phyloP scores from a whole-genome alignment of 2,888 invertebrate genomes.

The Pseudoips prasinana region DNA sequence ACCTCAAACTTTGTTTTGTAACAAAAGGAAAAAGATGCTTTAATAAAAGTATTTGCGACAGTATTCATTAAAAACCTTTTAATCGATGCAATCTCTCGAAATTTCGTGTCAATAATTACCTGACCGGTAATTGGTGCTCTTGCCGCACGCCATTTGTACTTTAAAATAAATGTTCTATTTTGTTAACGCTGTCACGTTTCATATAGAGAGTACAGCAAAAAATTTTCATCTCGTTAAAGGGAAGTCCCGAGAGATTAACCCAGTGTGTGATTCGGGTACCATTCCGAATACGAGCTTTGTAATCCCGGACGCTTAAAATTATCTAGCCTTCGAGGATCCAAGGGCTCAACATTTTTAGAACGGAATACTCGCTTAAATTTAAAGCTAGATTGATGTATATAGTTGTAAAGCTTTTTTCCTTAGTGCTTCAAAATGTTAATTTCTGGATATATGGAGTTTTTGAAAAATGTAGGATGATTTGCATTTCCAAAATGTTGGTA shows the following conservation, averaged over 20 bases:
- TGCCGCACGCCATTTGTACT: slow-evolving; percentile 10
- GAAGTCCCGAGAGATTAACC: slow-evolving; percentile 29
- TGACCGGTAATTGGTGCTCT: too few species aligned
- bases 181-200: slow-evolving; percentile 22
- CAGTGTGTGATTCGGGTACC: slow-evolving; percentile 30
- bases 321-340: slow-evolving; percentile 29
- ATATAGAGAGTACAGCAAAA: slow-evolving; percentile 24
- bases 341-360: slow-evolving; percentile 17
- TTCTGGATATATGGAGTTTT: too few species aligned
- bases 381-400: slow-evolving; percentile 16
- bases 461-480: too few species aligned
- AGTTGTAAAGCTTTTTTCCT: slow-evolving; percentile 10
- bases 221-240: slow-evolving; percentile 24
- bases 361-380: slow-evolving; percentile 8
- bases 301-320: slow-evolving; percentile 34
- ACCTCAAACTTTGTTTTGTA: too few species aligned
- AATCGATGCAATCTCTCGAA: too few species aligned
- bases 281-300: slow-evolving; percentile 27
- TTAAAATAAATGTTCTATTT: slow-evolving; percentile 16
- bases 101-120: too few species aligned
- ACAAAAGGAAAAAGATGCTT: too few species aligned
- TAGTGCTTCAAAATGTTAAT: too few species aligned
- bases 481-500: too few species aligned
- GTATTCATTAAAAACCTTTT: too few species aligned
- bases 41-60: too few species aligned